Percentiles rank a stretch among this genome's conserved stretches.
These are phyloP conservation scores for Eupithecia exiguata DNA, from an alignment of 2,888 invertebrate species.

Conservation along the genomic window DNA sequence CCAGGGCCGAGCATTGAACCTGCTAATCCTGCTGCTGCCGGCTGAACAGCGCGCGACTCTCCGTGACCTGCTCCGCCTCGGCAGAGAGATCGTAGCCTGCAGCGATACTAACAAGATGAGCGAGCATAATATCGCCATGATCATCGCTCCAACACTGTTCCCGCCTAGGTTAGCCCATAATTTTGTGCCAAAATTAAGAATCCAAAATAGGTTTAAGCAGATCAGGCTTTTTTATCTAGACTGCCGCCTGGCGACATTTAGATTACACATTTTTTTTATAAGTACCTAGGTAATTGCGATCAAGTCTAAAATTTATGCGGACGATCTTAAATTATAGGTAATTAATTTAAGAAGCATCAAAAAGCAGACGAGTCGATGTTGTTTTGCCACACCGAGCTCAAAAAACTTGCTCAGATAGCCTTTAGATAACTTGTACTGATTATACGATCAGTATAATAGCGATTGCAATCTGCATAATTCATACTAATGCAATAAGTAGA, in stretches of 20 bases:
- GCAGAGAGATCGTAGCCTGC: constrained; percentile 88
- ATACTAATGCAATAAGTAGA: neutral
- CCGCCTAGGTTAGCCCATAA: constrained; percentile 84
- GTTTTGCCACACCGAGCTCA: neutral
- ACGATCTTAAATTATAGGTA: neutral
- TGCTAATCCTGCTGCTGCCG: constrained; percentile 92
- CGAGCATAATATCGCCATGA: constrained; percentile 96
- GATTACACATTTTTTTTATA: too few species aligned
- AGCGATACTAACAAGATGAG: constrained; percentile 93
- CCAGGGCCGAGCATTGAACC: constrained; percentile 88
- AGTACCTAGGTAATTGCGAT: neutral
- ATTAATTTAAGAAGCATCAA: neutral
- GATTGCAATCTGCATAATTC: neutral
- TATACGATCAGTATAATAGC: too few species aligned
- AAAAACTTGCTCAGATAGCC: neutral
- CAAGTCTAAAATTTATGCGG: neutral
- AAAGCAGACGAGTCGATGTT: neutral
- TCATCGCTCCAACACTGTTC: constrained; percentile 96
- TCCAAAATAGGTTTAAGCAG: neutral
- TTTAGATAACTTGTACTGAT: neutral
- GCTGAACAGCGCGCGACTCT: constrained; percentile 93
- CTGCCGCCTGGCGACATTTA: neutral
- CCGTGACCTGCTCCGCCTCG: constrained; percentile 90
- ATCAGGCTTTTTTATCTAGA: neutral
- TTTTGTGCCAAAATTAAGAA: neutral